Percentiles rank a stretch among this genome's conserved stretches.
Evolutionary conservation across 2,113 vertebrate species (phyloP).

Genomic region (Carollia perspicillata): DNA sequence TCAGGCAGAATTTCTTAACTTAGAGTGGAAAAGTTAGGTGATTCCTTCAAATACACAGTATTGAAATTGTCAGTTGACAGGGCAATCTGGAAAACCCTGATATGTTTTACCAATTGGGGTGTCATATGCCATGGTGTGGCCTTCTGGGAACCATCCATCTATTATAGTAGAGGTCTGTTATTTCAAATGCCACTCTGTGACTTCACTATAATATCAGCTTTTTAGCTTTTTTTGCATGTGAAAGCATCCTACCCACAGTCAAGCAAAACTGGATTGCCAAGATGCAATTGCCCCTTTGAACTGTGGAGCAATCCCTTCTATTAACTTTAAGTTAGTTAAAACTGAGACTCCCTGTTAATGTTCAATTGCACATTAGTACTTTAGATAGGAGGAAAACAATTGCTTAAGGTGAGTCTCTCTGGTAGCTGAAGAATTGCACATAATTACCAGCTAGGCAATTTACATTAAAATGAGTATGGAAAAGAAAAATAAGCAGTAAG

Average conservation of each 20-base stretch:
- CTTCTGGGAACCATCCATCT: not conserved
- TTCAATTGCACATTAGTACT: not conserved
- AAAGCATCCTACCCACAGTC: not conserved
- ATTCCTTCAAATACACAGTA: not conserved
- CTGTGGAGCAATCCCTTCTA: not conserved
- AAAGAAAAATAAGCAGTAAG: not conserved
- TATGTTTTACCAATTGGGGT: not conserved
- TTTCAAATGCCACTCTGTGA: not conserved
- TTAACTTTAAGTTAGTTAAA: constrained; percentile 29
- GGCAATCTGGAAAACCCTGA: not conserved
- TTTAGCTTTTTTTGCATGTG: not conserved
- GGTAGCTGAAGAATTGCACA: constrained; percentile 17
- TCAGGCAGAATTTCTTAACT: not conserved
- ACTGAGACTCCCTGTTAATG: not conserved
- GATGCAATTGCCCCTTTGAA: constrained; percentile 28
- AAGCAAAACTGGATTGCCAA: not conserved
- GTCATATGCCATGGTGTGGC: not conserved
- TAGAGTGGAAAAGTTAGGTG: not conserved
- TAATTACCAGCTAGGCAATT: constrained; percentile 43
- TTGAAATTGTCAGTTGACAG: not conserved
- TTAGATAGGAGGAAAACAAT: not conserved
- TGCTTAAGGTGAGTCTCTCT: not conserved
- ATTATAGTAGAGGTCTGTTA: not conserved
- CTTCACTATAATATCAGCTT: not conserved
- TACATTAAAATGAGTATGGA: constrained; percentile 53